Conservation (phyloP, 1,140 invertebrate species). For the Metopolophium dirhodum region DNA sequence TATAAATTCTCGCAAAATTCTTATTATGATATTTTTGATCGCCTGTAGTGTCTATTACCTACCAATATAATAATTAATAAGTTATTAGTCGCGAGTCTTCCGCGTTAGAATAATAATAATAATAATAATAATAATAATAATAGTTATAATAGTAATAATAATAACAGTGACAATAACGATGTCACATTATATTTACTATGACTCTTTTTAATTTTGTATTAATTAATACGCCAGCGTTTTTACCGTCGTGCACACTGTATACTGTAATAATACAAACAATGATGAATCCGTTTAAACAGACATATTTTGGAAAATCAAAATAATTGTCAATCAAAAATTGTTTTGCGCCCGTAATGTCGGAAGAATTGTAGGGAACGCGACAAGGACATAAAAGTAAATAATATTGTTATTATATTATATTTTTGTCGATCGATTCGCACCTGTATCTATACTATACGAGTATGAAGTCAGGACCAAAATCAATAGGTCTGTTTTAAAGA, state of each 20-base stretch:
- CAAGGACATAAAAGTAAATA: not conserved
- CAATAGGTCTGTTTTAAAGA: constrained; percentile 13
- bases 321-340: not conserved
- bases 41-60: constrained; percentile 48
- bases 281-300: not conserved
- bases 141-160: not conserved
- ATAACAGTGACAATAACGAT: not conserved
- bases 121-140: not conserved
- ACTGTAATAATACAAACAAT: not conserved
- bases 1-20: constrained; percentile 23
- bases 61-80: not conserved
- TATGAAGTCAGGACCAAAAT: not conserved
- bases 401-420: too few relatives aligned
- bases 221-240: not conserved
- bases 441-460: too few relatives aligned
- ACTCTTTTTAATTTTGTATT: not conserved
- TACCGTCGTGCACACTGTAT: not conserved
- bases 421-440: too few relatives aligned
- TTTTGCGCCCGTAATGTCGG: not conserved
- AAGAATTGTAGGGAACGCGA: not conserved
- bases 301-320: not conserved
- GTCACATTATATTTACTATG: not conserved
- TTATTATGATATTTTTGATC: constrained; percentile 49
- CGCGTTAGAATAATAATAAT: not conserved
- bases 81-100: constrained; percentile 48